Conservation (phyloP, 1,140 invertebrate genomes). For the Cydia pomonella region DNA sequence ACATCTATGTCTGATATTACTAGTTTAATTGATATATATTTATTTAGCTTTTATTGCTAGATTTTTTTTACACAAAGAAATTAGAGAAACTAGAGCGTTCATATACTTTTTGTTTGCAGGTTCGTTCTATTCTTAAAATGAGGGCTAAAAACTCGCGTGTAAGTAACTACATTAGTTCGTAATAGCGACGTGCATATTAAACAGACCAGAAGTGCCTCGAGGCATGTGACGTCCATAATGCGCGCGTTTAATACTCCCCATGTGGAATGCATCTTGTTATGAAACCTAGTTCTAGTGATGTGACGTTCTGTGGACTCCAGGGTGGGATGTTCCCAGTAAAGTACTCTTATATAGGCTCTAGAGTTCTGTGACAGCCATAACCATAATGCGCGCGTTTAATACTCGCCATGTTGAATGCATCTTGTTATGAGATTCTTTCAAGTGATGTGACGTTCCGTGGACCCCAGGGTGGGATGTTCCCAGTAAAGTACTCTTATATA, state of each 20-base stretch:
- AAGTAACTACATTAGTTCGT: background rate
- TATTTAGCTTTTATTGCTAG: too few species aligned
- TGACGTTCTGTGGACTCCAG: background rate
- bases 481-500: too few species aligned
- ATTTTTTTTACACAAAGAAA: too few species aligned
- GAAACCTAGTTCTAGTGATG: background rate
- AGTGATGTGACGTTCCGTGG: background rate
- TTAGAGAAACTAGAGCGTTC: too few species aligned
- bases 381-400: slow-evolving; percentile 17
- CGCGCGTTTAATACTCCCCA: background rate
- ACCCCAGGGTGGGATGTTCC: too few species aligned
- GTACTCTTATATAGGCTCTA: background rate
- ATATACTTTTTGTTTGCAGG: too few species aligned
- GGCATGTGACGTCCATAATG: slow-evolving; percentile 3
- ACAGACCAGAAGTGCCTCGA: background rate
- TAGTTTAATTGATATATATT: too few species aligned
- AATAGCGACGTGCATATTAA: background rate
- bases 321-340: too few species aligned
- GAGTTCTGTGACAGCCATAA: background rate
- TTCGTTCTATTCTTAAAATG: too few species aligned
- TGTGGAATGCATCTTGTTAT: slow-evolving; percentile 6
- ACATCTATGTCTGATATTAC: too few species aligned
- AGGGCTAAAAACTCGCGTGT: too few species aligned
- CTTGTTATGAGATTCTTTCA: background rate
- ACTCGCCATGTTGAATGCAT: background rate